Percentiles rank a stretch among this genome's conserved stretches.
Evolutionary conservation across 2,797 vertebrate genomes (phyloP).

Genomic region (Acanthurus tractus): DNA sequence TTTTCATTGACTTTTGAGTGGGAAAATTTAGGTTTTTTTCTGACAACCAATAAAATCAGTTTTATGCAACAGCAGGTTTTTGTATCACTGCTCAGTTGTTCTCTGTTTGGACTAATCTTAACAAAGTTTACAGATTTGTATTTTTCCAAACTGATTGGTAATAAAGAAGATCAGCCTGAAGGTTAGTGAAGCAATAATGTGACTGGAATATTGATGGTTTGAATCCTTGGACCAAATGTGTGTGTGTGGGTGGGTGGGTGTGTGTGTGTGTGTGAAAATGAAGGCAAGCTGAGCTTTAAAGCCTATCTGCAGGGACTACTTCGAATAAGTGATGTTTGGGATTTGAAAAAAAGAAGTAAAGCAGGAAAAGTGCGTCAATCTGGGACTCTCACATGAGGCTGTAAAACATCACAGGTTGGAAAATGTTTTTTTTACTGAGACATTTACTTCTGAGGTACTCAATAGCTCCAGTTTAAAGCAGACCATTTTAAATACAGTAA

Average conservation of each 20-base stretch:
- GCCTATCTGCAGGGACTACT: conserved; percentile 26
- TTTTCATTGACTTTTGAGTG: conserved; percentile 30
- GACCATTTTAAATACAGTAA: no score
- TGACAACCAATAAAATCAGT: no score
- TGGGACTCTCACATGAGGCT: conserved; percentile 3
- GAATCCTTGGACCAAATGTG: conserved; percentile 9
- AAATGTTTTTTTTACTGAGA: not conserved
- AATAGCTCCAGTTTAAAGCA: not conserved
- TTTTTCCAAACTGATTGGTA: not conserved
- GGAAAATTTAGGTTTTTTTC: conserved; percentile 1
- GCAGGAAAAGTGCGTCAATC: conserved; percentile 5
- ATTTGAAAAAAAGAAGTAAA: conserved; percentile 19
- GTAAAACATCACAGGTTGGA: not conserved
- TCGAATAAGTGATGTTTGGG: conserved; percentile 24
- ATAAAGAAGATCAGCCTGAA: conserved; percentile 1
- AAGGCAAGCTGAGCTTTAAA: conserved; percentile 36
- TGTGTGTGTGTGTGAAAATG: conserved; percentile 2
- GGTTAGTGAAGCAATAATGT: not conserved
- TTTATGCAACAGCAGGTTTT: no score
- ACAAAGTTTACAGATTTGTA: not conserved
- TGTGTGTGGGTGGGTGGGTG: not conserved
- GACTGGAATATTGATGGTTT: conserved; percentile 31
- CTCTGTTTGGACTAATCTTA: conserved; percentile 6
- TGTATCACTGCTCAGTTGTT: not conserved
- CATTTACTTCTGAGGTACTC: not conserved